Evolutionary conservation across 2,113 vertebrate genomes (phyloP), one percentile per base, ranked within the genome.

Genomic region (Rhinopomastus cyanomelas): DNA sequence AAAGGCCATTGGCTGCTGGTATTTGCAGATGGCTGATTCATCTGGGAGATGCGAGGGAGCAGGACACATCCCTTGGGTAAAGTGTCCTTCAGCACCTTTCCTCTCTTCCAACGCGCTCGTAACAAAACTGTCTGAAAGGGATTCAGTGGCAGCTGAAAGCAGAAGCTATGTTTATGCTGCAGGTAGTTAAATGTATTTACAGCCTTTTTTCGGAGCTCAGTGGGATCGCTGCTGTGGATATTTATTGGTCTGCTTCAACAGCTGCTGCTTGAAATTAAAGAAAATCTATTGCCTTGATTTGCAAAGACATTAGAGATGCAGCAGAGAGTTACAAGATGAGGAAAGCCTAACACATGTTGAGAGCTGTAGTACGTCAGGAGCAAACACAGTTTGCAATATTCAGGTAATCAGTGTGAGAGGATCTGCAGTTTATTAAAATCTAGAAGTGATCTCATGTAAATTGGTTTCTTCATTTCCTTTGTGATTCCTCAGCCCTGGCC

Each of bases 131-230:
- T 95, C 80, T 94, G 91, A 85, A 94, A 94, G 78, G 21, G 73
- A 52, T 89, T 96, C 72, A 55, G 5, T 87, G 37, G 36, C 13
- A 5, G 56, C 46, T 86, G 94, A 82, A 93, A 95, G 69, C 85
- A 81, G 52, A 88, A 77, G 92, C 91, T 88, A 53, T 92, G 66
- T 96, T 95, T 96, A 66, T 95, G 74, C 88, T 95, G 51, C 77
- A 80, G 61, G 69, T 94, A 94, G 87, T 95, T 96, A 95, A 91
- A 72, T 94, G 73, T 94, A 94, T 96, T 97, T 96, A 92, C 71
- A 92, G 62, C 66, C 65, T 76, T 95, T 95, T 93, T 49, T 17
- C 48, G 65, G 75, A 93, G 65, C 81, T 95, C 61, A 64, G 37
- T 87, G 90, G 89, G 69, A 80, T n/a, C 46, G 88, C 39, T 2